Conservation (phyloP, 2,888 invertebrate species). For the Himalopsyche anomala region DNA sequence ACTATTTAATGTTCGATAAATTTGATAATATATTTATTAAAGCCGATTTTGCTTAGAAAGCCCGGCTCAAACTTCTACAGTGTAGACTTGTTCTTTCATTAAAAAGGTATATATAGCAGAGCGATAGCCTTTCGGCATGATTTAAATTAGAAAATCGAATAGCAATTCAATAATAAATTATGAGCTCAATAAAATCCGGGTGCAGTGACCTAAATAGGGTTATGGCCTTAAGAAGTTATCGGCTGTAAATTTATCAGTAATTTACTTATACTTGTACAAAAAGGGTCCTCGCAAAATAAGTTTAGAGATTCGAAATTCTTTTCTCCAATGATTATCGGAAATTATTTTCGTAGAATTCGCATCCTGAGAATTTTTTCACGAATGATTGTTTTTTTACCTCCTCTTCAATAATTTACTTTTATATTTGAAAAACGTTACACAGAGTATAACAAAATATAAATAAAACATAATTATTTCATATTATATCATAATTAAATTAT, state of each 20-base stretch:
- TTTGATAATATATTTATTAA: too few species aligned
- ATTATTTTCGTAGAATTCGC: not conserved
- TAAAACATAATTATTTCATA: too few species aligned
- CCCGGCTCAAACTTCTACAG: too few species aligned
- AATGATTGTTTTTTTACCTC: not conserved
- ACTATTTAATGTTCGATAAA: too few species aligned
- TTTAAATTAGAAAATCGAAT: conserved; percentile 36
- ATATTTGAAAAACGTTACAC: not conserved
- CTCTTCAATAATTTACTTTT: not conserved
- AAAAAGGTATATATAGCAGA: not conserved
- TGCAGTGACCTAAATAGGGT: conserved; percentile 38
- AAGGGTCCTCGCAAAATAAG: conserved; percentile 25
- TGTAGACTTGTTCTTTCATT: not conserved
- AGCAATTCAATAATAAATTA: conserved; percentile 27
- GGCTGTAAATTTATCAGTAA: conserved; percentile 41
- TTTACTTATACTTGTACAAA: conserved; percentile 18
- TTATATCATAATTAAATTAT: too few species aligned
- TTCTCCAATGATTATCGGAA: conserved; percentile 41
- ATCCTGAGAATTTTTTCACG: not conserved
- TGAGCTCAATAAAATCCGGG: conserved; percentile 41
- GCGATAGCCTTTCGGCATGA: not conserved
- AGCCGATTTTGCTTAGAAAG: too few species aligned
- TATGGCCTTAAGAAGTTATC: conserved; percentile 40
- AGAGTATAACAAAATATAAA: too few species aligned
- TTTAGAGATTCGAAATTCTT: conserved; percentile 19